Evolutionary conservation across 1,140 invertebrate genomes (phyloP).

Genomic region (Ips typographus): DNA sequence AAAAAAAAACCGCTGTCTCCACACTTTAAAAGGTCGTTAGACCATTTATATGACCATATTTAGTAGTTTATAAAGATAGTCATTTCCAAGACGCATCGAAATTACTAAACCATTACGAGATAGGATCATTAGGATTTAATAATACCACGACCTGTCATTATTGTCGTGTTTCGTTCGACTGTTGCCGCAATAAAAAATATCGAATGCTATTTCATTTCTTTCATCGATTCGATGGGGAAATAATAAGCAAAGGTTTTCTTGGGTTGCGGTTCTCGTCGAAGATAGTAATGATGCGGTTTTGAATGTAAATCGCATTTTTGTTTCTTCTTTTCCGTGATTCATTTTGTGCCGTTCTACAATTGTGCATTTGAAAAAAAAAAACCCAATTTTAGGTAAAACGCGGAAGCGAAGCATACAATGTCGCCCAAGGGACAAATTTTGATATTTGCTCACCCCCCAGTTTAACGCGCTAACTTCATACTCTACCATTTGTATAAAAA

Average conservation of each 20-base stretch:
- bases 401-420: slow-evolving; percentile 11
- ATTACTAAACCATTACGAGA: slow-evolving; percentile 29
- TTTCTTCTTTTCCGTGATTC: no score
- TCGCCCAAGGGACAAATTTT: slow-evolving; percentile 28
- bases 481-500: slow-evolving; percentile 34
- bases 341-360: no score
- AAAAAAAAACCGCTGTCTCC: slow-evolving; percentile 22
- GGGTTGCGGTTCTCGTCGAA: no score
- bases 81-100: slow-evolving; percentile 26
- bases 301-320: no score
- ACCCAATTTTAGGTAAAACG: no score
- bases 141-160: slow-evolving; percentile 23
- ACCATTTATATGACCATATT: slow-evolving; percentile 28
- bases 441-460: slow-evolving; percentile 31
- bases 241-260: slow-evolving; percentile 10
- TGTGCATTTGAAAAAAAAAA: no score
- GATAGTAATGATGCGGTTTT: no score
- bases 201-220: slow-evolving; percentile 35
- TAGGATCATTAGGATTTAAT: slow-evolving; percentile 26
- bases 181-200: slow-evolving; percentile 18
- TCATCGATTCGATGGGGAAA: slow-evolving; percentile 33
- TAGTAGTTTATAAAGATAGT: slow-evolving; percentile 26
- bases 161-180: slow-evolving; percentile 22
- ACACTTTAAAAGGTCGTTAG: slow-evolving; percentile 32
- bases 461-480: slow-evolving; percentile 33